phyloP scores from a whole-genome alignment of 2,113 vertebrate species.

The Equus przewalskii region DNA sequence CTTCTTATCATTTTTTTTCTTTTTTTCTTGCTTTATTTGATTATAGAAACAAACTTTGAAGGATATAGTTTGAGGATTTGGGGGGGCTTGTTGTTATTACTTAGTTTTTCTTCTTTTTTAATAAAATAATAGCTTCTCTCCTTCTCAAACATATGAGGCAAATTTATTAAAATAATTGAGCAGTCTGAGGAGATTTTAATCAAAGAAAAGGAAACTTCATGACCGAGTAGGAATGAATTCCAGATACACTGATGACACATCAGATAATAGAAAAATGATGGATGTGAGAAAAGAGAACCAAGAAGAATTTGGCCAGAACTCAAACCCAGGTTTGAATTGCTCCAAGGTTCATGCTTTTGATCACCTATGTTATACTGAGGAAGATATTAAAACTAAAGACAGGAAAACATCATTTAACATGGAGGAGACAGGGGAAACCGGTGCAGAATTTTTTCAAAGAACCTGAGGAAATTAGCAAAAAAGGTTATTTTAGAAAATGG shows the following conservation, averaged over 20 bases:
- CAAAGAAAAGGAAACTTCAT: neutral
- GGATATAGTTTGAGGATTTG: neutral
- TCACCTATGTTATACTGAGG: neutral
- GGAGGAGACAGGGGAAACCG: neutral
- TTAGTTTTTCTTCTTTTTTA: conserved; percentile 23
- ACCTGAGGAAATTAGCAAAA: neutral
- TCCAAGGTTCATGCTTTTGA: neutral
- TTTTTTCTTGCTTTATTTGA: neutral
- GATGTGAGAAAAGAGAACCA: neutral
- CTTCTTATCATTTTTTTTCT: neutral
- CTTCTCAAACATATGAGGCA: neutral
- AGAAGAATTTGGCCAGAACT: neutral
- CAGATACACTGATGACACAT: neutral
- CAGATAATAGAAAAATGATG: neutral
- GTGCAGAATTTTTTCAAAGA: neutral
- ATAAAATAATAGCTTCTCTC: neutral
- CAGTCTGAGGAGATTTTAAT: conserved; percentile 12
- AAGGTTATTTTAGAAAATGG: neutral
- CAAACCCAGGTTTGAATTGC: neutral
- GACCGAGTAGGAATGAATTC: neutral
- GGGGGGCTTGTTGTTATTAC: neutral
- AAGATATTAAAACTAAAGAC: neutral
- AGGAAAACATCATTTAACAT: neutral
- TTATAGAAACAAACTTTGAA: conserved; percentile 34
- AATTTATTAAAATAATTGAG: neutral